Conservation (phyloP, 2,113 vertebrate species). For the Xiphorhynchus elegans region DNA sequence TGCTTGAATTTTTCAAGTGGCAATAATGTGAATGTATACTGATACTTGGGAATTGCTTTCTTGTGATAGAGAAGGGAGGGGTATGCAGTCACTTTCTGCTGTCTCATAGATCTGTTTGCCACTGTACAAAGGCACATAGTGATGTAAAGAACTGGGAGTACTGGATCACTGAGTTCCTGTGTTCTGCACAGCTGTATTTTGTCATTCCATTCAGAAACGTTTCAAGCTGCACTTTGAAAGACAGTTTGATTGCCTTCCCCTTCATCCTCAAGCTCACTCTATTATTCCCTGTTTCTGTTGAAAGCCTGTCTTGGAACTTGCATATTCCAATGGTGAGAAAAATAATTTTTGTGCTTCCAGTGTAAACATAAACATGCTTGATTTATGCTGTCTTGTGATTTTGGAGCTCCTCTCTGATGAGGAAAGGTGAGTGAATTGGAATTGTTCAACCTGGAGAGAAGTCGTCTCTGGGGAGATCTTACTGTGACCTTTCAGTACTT, state of each 20-base stretch:
- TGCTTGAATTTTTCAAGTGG: background rate
- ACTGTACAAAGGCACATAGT: background rate
- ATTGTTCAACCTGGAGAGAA: background rate
- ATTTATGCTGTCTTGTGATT: background rate
- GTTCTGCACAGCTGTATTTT: background rate
- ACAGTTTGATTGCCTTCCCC: background rate
- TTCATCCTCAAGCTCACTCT: background rate
- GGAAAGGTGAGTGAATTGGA: background rate
- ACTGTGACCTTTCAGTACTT: accelerated
- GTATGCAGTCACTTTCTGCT: background rate
- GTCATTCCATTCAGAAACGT: background rate
- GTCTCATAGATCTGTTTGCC: background rate
- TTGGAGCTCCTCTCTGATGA: background rate
- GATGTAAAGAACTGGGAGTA: background rate
- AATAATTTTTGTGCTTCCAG: background rate
- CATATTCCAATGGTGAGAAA: background rate
- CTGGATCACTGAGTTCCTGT: background rate
- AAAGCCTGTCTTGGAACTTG: background rate
- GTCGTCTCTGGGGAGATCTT: background rate
- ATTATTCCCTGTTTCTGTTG: background rate
- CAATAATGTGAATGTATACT: background rate
- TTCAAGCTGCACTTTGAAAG: background rate
- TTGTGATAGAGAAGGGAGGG: background rate
- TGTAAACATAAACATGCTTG: background rate
- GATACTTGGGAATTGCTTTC: background rate